Conservation (phyloP, 1,140 invertebrate species). For the Papilio aristodemus region DNA sequence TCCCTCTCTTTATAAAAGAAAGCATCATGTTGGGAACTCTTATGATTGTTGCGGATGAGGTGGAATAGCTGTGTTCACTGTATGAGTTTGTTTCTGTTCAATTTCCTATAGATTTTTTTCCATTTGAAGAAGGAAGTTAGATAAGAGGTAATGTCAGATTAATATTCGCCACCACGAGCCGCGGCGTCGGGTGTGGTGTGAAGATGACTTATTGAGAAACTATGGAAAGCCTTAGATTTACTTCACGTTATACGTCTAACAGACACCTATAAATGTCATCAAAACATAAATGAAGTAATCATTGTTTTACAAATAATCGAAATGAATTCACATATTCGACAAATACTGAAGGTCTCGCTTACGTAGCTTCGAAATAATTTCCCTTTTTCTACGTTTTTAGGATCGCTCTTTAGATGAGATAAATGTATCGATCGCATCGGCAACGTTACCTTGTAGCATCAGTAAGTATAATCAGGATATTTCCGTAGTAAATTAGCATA, state of each 20-base stretch:
- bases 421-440: background rate
- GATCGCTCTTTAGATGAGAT: background rate
- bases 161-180: background rate
- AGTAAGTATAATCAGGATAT: background rate
- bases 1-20: no score
- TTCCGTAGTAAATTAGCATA: constrained; percentile 5
- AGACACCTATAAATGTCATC: background rate
- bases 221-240: background rate
- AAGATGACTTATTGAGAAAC: background rate
- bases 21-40: no score
- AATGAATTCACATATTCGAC: no score
- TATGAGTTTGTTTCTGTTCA: no score
- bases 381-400: no score
- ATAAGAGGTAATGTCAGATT: constrained; percentile 14
- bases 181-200: background rate
- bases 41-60: no score
- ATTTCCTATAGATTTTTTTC: no score
- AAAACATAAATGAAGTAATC: background rate
- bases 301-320: no score
- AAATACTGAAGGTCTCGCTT: no score
- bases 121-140: background rate
- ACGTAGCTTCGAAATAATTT: no score
- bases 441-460: background rate
- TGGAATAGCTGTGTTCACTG: no score
- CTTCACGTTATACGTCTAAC: background rate